phyloP scores from a whole-genome alignment of 2,888 invertebrate genomes.

The Netelia virgata region DNA sequence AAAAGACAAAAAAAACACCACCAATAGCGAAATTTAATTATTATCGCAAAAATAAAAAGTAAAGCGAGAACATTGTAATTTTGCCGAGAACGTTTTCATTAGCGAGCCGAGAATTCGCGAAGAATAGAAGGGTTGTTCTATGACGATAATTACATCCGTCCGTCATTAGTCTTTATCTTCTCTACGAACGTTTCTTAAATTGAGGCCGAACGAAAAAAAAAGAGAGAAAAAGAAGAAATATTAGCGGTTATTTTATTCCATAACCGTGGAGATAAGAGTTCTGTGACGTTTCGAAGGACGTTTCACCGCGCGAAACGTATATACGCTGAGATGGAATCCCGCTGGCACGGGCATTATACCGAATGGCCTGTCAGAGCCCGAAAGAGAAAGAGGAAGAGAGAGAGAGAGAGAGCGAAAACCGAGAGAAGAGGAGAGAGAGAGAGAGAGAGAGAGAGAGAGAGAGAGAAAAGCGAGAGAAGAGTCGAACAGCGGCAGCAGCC shows the following conservation, averaged over 20 bases:
- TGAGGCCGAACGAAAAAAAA: not conserved
- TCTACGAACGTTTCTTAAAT: too few species aligned
- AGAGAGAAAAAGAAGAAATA: not conserved
- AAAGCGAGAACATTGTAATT: too few species aligned
- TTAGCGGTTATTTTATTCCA: not conserved
- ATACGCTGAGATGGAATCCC: constrained; percentile 22
- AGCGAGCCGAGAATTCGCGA: too few species aligned
- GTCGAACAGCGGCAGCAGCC: constrained; percentile 11
- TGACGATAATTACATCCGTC: too few species aligned
- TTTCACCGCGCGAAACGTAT: not conserved
- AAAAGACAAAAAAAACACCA: too few species aligned
- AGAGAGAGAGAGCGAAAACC: constrained; percentile 1
- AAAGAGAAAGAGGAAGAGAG: not conserved
- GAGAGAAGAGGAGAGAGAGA: not conserved
- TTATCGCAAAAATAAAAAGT: too few species aligned
- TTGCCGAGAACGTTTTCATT: too few species aligned
- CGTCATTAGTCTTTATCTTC: too few species aligned
- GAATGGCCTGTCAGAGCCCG: not conserved
- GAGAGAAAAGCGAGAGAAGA: not conserved
- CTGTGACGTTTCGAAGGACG: constrained; percentile 14
- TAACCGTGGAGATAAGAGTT: not conserved
- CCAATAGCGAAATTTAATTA: too few species aligned
- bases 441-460: not conserved
- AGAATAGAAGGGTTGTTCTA: too few species aligned
- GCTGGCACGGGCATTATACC: constrained; percentile 27